A percentile compares a stretch with the other conserved stretches of the same genome.
Conservation (phyloP, 2,113 vertebrate species). For the Amphiprion ocellaris region DNA sequence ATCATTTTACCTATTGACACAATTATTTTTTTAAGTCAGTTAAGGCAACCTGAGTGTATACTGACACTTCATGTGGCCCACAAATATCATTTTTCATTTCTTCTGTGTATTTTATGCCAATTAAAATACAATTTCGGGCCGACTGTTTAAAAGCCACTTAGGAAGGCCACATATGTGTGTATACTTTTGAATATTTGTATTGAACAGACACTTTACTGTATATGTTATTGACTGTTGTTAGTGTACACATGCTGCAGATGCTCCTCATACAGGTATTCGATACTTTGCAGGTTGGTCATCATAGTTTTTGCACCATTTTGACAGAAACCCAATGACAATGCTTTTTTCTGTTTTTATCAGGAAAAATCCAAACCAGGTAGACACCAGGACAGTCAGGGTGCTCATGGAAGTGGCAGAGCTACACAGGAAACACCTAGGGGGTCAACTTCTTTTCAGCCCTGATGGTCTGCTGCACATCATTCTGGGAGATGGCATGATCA, state of each 20-base stretch:
- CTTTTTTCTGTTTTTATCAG: slow-evolving; percentile 71
- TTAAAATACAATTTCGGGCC: background rate
- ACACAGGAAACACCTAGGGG: slow-evolving; percentile 96
- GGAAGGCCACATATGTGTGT: background rate
- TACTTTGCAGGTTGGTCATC: background rate
- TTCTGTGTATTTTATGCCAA: background rate
- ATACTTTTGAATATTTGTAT: background rate
- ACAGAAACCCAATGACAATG: background rate
- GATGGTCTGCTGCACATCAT: slow-evolving; percentile 95
- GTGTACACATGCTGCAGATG: background rate
- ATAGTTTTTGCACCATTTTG: background rate
- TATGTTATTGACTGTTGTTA: background rate
- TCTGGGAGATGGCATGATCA: slow-evolving; percentile 98
- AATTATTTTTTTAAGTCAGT: slow-evolving; percentile 34
- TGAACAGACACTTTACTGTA: no score
- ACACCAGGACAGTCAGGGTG: slow-evolving; percentile 90
- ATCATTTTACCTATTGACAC: slow-evolving; percentile 16
- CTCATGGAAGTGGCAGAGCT: slow-evolving; percentile 98
- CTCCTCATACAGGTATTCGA: background rate
- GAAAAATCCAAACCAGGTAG: slow-evolving; percentile 97
- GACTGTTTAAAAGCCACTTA: background rate
- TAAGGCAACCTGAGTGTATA: slow-evolving; percentile 4
- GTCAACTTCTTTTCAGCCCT: slow-evolving; percentile 94
- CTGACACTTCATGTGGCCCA: slow-evolving; percentile 2
- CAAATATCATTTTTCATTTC: slow-evolving; percentile 20